Evolutionary conservation across 2,797 vertebrate genomes (phyloP), one percentile per base, ranked within the genome.

Genomic region (Tragopan temminckii): DNA sequence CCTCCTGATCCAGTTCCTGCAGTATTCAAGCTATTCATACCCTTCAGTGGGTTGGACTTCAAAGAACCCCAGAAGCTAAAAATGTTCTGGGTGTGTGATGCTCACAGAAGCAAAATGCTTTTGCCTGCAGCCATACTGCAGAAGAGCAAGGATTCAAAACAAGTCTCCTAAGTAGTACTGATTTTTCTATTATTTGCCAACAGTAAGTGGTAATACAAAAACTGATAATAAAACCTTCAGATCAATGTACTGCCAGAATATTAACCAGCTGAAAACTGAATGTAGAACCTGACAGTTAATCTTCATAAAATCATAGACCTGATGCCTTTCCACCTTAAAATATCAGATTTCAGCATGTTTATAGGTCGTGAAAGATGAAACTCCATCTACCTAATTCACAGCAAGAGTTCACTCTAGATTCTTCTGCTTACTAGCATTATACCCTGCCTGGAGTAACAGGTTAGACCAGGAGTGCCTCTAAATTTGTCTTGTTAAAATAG

Each of bases 1-100:
- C 61, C 52, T 80, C 68, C 84, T 77, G 61, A 64, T 42, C 31
- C 58, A 69, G 20, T 83, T 89, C 71, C 66, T 4, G 2, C 8
- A 57, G 55, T 48, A 74, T 89, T 85, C 79, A 40, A 89, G 64
- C 76, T 96, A 75, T 83, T 89, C 45, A 40, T 66, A 74, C 23
- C 83, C 24, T 48, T 85, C 68, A 78, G 2, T n/a, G 35, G 55
- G 42, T 66, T 78, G 11, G 74, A 71, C 58, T 83, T 93, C 11
- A 80, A 77, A 89, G 85, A 61, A 82, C 18, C 20, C 64, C 72
- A 46, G 81, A 78, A 82, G 42, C 20, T 35, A 62, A 85, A 90
- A 77, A 63, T 1, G 12, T 58, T 83, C 76, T 80, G 81, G 31
- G 21, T 52, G 62, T 24, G 66, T 80, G 79, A 87, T 59, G n/a